Evolutionary conservation across 2,113 vertebrate species (phyloP).

Genomic region (Craseonycteris thonglongyai): DNA sequence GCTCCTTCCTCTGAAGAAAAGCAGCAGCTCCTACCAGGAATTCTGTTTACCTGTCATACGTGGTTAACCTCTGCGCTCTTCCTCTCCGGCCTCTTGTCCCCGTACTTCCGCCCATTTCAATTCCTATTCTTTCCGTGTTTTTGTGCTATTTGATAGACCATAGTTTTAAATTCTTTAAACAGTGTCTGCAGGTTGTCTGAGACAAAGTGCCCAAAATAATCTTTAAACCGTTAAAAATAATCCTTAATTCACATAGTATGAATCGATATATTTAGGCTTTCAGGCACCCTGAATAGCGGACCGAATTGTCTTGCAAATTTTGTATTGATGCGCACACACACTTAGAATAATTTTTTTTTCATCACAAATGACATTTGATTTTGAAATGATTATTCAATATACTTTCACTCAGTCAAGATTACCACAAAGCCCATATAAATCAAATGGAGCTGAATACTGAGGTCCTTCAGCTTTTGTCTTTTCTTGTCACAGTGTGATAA

Average conservation of each 20-base stretch:
- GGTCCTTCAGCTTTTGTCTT: background rate
- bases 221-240: conserved; percentile 16
- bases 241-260: background rate
- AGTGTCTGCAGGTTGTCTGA: background rate
- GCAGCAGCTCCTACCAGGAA: background rate
- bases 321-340: background rate
- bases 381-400: conserved; percentile 34
- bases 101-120: background rate
- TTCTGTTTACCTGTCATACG: background rate
- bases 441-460: background rate
- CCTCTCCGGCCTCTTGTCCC: background rate
- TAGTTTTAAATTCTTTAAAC: background rate
- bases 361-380: conserved; percentile 32
- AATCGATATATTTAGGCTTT: background rate
- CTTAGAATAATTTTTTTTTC: background rate
- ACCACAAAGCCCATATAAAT: conserved; percentile 50
- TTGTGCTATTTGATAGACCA: conserved; percentile 28
- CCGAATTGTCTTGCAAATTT: conserved; percentile 1
- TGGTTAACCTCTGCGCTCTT: background rate
- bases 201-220: background rate
- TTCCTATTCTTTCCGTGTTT: background rate
- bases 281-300: background rate
- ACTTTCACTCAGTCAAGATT: conserved; percentile 18
- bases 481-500: background rate
- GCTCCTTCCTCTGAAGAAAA: background rate